Evolutionary conservation across 2,113 vertebrate species (phyloP).

Genomic region (Gracilinanus agilis): DNA sequence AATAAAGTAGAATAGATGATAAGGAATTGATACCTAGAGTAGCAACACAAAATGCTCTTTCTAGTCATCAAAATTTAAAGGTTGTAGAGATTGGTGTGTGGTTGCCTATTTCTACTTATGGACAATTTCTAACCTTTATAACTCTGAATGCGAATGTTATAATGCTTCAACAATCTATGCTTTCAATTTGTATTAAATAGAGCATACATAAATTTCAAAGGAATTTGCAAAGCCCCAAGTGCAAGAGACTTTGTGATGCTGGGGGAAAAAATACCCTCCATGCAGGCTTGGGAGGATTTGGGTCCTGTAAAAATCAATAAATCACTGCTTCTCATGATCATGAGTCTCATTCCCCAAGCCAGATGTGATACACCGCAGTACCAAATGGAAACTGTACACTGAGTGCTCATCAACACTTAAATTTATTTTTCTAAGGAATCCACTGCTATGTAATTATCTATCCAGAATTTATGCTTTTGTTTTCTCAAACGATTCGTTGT

Average conservation of each 20-base stretch:
- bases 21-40: conserved; percentile 84
- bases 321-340: neutral
- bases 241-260: neutral
- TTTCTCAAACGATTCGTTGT: conserved; percentile 49
- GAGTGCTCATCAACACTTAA: neutral
- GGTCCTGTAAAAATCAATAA: neutral
- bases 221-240: conserved; percentile 6
- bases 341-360: neutral
- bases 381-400: neutral
- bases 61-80: conserved; percentile 82
- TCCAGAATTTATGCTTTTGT: neutral
- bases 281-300: neutral
- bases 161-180: conserved; percentile 71
- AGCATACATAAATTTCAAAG: conserved; percentile 63
- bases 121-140: conserved; percentile 49
- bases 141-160: conserved; percentile 54
- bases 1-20: conserved; percentile 91
- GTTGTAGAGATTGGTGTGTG: conserved; percentile 60
- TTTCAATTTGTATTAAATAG: conserved; percentile 78
- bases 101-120: conserved; percentile 48
- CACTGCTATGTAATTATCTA: neutral
- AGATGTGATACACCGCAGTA: neutral
- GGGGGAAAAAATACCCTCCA: neutral
- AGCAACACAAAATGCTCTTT: conserved; percentile 75
- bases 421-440: conserved; percentile 26